Evolutionary conservation across 2,113 vertebrate genomes (phyloP).

Genomic region (Proteles cristata): DNA sequence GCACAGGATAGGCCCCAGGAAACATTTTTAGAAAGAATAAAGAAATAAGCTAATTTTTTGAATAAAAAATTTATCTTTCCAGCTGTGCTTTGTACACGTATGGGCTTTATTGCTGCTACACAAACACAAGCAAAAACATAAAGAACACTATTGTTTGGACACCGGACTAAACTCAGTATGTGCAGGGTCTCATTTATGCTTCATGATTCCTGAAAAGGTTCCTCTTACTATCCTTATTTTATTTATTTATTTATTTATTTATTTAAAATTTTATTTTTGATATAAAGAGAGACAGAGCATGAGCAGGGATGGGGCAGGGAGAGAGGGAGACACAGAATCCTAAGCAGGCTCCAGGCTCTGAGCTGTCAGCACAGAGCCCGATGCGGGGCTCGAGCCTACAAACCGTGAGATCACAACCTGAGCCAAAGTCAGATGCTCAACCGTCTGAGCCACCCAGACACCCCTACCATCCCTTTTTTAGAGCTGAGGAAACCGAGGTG

Average conservation of each 20-base stretch:
- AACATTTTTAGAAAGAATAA: background rate
- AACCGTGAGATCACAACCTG: too few species aligned
- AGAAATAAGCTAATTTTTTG: background rate
- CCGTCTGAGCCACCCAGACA: too few species aligned
- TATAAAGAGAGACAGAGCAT: too few species aligned
- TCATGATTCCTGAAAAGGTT: background rate
- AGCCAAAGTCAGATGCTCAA: too few species aligned
- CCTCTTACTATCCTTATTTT: background rate
- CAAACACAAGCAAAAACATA: background rate
- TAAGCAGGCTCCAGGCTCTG: too few species aligned
- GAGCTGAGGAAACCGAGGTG: background rate
- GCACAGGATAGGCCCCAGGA: background rate
- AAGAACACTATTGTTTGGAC: background rate
- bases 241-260: too few species aligned
- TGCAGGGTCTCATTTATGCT: background rate
- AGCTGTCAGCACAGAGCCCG: too few species aligned
- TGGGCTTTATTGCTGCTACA: background rate
- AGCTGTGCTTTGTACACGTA: background rate
- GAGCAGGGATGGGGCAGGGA: too few species aligned
- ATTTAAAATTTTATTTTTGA: too few species aligned
- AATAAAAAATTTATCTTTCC: background rate
- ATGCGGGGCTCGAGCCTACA: too few species aligned
- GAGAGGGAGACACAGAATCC: too few species aligned
- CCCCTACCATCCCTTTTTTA: background rate
- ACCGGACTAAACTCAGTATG: background rate